Base-by-base conservation (phyloP, 2,113 vertebrate species). In the Nothobranchius furzeri region DNA sequence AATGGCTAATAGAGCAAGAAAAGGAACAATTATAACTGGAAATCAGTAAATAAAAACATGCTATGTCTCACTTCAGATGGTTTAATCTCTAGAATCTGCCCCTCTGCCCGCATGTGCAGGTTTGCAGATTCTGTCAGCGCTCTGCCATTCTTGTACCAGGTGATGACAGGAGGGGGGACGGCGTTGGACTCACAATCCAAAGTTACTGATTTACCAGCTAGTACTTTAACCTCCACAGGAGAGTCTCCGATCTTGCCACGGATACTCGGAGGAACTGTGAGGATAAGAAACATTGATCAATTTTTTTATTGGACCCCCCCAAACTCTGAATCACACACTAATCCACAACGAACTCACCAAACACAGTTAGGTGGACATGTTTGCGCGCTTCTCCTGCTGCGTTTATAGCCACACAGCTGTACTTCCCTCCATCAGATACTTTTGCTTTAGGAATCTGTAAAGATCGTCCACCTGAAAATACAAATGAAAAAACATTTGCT, bases 101-200 rank as follows among this genome's bases (percentile, higher is more conserved):
- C 94, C 0, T 88, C 91, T 9, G 92, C 89, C 56, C 94, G 68
- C 55, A 95, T 55, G 45, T 68, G 89, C 66, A 94, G 0, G 1
- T 91, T 93, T 50, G 88, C 72, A 0, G 95, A 94, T 36, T 94
- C 93, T 0, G 90, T 79, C 52, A 98, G 64, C 55, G 80, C 35
- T 56, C 80, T 88, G 51, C 95, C 91, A 30, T 97, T 97, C 91
- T 96, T 98, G 88, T 96, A 97, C 98, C 98, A 99, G 72, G 92
- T 94, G 91, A 97, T 79, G 67, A 93, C 87, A 0, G 97, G 96
- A 51, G 96, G 94, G 1, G 98, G 98, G 9, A 98, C 93, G 20
- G 96, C 96, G 0, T 97, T 96, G 6, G 95, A 96, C 73, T 96
- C 94, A 6, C 98, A 99, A 66, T 95, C 91, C 75, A 99, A 64